Evolutionary conservation across 2,797 vertebrate genomes (phyloP).

Genomic region (Nothura maculosa): DNA sequence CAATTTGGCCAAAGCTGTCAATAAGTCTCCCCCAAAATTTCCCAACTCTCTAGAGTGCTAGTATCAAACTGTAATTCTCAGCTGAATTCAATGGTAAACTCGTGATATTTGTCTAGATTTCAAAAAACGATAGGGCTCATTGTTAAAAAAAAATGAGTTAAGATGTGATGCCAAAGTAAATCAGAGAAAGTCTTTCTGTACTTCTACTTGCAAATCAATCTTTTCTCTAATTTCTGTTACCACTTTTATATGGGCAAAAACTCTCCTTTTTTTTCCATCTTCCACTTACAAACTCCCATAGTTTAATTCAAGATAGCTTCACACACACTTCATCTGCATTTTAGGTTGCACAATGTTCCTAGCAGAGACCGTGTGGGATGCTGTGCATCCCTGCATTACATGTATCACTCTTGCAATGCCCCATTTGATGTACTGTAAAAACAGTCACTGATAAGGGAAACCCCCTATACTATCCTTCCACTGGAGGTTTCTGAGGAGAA

Average conservation of each 20-base stretch:
- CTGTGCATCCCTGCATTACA: rapidly evolving
- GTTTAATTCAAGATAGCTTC: not conserved
- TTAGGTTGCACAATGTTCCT: not conserved
- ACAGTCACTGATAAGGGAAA: not conserved
- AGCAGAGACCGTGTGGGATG: not conserved
- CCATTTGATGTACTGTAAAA: not conserved
- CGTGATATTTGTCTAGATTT: not conserved
- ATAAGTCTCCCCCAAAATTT: not conserved
- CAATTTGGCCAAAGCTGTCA: not conserved
- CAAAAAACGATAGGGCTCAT: not conserved
- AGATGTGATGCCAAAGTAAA: not conserved
- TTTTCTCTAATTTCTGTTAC: not conserved
- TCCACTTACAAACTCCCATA: not conserved
- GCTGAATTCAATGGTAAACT: not conserved
- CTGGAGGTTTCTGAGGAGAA: not conserved
- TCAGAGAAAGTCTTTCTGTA: not conserved
- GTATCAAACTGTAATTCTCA: not conserved
- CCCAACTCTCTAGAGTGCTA: not conserved
- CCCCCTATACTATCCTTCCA: not conserved
- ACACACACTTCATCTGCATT: not conserved
- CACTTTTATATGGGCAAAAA: not conserved
- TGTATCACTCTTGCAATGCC: not conserved
- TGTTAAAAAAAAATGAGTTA: not conserved
- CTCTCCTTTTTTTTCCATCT: not conserved
- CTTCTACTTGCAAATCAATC: not conserved